A percentile compares a stretch with the other conserved stretches of the same genome.
These are phyloP conservation scores for Platygyra sinensis DNA, from an alignment of 64 coral and sea anemone genomes.

Conservation along the genomic window DNA sequence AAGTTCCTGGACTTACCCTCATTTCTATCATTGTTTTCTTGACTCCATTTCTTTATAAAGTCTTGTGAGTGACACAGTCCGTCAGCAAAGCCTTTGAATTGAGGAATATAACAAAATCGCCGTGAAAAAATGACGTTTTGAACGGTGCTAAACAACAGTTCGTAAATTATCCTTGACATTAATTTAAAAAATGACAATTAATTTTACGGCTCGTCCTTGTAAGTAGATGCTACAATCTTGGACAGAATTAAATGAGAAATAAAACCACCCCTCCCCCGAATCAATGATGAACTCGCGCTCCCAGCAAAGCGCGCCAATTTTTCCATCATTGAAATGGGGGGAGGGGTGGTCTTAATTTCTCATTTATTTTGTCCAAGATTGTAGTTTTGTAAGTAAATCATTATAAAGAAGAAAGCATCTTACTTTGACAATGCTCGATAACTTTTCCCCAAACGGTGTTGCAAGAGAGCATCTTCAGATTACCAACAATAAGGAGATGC, in stretches of 20 bases:
- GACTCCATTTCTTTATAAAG: conserved; percentile 9
- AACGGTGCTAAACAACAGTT: not conserved
- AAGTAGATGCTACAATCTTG: not conserved
- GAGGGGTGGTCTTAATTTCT: no score
- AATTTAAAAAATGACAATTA: no score
- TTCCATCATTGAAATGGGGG: no score
- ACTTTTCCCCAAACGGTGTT: conserved; percentile 86
- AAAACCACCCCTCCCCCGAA: no score
- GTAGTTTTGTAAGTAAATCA: not conserved
- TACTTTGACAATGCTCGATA: conserved; percentile 77
- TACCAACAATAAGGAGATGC: conserved; percentile 89
- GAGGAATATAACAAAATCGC: not conserved
- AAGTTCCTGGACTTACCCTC: not conserved
- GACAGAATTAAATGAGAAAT: no score
- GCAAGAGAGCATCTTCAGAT: conserved; percentile 77
- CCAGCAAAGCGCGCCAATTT: no score
- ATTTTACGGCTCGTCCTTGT: no score
- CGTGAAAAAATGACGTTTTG: not conserved
- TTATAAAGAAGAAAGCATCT: not conserved
- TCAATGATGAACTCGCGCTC: no score
- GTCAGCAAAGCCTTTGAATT: not conserved
- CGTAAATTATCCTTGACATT: no score
- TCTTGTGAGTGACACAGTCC: conserved; percentile 32
- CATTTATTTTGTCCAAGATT: no score
- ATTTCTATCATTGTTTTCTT: not conserved